phyloP scores from a whole-genome alignment of 2,113 vertebrate genomes.

The Hippolais icterina region DNA sequence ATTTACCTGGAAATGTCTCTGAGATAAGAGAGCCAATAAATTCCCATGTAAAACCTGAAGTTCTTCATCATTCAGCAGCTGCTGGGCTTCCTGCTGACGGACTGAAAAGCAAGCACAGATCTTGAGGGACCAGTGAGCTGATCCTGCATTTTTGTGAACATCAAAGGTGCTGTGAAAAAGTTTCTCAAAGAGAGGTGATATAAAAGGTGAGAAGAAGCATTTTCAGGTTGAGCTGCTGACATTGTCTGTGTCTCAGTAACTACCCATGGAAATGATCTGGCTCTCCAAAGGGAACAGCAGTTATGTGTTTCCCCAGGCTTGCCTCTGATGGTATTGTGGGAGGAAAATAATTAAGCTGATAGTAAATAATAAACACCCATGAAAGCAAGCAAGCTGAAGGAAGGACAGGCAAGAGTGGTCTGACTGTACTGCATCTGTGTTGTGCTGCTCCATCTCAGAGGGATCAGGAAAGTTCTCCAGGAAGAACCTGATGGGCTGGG shows the following conservation, averaged over 20 bases:
- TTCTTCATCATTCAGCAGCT: background rate
- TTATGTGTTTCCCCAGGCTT: background rate
- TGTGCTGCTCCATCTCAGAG: fast-evolving
- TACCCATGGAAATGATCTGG: background rate
- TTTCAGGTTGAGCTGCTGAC: background rate
- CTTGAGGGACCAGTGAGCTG: background rate
- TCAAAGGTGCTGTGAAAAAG: background rate
- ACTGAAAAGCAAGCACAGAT: background rate
- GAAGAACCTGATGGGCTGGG: background rate
- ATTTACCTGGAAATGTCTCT: background rate
- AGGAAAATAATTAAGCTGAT: background rate
- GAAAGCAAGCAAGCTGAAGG: background rate
- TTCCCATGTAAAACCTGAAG: background rate
- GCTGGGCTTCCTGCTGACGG: background rate
- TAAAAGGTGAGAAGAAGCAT: background rate
- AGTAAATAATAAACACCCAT: background rate
- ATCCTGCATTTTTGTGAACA: background rate
- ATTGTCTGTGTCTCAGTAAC: background rate
- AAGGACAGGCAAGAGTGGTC: background rate
- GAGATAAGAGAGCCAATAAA: background rate
- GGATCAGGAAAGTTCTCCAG: background rate
- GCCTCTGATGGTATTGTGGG: background rate
- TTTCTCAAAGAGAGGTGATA: background rate
- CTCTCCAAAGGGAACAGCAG: background rate
- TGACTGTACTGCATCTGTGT: fast-evolving